Conservation (phyloP, 2,797 vertebrate species). For the Sebastes kiyomatsui region DNA sequence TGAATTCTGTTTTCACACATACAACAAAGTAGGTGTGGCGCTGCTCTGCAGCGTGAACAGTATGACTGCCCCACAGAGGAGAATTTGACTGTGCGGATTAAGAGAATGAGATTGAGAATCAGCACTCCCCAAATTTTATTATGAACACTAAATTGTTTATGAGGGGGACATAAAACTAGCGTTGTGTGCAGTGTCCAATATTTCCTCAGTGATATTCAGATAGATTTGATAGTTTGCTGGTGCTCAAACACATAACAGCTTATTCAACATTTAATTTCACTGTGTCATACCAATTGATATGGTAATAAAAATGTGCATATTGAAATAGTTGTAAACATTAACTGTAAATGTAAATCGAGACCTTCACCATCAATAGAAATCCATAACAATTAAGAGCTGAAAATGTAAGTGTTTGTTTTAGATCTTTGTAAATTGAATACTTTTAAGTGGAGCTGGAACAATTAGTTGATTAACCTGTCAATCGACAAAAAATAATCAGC, state of each 20-base stretch:
- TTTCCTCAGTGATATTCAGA: not conserved
- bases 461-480: not conserved
- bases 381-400: not conserved
- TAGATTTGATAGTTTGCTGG: not conserved
- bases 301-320: not conserved
- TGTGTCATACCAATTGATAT: not conserved
- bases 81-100: not conserved
- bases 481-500: not conserved
- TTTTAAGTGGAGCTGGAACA: not conserved
- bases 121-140: not conserved
- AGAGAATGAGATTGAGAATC: not conserved
- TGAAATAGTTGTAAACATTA: not conserved
- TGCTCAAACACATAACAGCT: too few species aligned
- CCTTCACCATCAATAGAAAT: not conserved
- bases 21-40: not conserved
- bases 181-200: not conserved
- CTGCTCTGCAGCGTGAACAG: not conserved
- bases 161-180: not conserved
- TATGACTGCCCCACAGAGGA: not conserved
- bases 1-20: not conserved
- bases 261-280: not conserved
- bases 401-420: not conserved
- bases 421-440: not conserved
- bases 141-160: not conserved
- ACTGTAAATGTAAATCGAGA: too few species aligned